These are phyloP conservation scores for Periophthalmus modestus DNA, from an alignment of 2,113 vertebrate species.

Conservation along the genomic window DNA sequence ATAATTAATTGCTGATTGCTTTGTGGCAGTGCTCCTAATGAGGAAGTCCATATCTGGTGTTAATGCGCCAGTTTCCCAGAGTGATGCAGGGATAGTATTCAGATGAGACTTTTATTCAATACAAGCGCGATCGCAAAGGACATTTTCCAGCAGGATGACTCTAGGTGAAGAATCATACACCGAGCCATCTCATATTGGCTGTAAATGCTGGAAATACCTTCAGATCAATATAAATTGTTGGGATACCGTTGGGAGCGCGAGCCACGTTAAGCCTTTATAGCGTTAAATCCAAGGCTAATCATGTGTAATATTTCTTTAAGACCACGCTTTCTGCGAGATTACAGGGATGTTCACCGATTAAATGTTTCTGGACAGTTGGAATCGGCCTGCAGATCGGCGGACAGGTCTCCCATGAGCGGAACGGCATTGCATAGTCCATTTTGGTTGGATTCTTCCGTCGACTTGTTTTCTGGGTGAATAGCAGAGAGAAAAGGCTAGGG, in stretches of 20 bases:
- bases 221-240: constrained; percentile 28
- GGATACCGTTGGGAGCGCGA: not conserved
- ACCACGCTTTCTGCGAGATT: constrained; percentile 18
- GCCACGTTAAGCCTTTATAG: not conserved
- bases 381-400: constrained; percentile 35
- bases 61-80: not conserved
- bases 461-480: constrained; percentile 62
- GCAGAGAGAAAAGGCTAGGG: constrained; percentile 41
- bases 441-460: constrained; percentile 29
- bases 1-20: constrained; percentile 68
- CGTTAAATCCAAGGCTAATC: constrained; percentile 18
- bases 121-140: not conserved
- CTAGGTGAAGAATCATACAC: not conserved
- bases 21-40: constrained; percentile 42
- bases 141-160: not conserved
- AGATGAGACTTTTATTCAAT: not conserved
- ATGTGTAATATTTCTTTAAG: constrained; percentile 25
- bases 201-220: constrained; percentile 15
- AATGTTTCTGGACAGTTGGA: constrained; percentile 49
- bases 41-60: constrained; percentile 16
- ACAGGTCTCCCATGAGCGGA: constrained; percentile 12
- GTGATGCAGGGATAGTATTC: not conserved
- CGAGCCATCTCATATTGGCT: constrained; percentile 6
- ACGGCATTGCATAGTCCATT: constrained; percentile 20
- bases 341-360: constrained; percentile 42